phyloP scores from a whole-genome alignment of 2,113 vertebrate genomes.

The Forbesichthys papilliferus region DNA sequence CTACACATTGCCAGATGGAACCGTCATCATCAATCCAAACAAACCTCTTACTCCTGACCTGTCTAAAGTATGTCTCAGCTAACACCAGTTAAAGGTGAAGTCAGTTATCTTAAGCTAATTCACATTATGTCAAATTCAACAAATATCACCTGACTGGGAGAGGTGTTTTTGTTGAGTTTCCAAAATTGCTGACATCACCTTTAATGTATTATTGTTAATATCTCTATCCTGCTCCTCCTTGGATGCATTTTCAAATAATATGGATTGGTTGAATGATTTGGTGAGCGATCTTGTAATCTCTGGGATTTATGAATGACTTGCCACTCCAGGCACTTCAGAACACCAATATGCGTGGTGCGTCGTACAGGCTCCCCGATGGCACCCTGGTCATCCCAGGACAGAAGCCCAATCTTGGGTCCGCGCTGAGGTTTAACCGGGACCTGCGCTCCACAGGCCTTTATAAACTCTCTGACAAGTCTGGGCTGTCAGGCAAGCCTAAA shows the following conservation, averaged over 20 bases:
- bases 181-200: too few species aligned
- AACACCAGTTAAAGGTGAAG: neutral
- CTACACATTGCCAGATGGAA: conserved; percentile 75
- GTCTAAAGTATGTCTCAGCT: conserved; percentile 50
- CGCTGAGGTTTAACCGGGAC: conserved; percentile 55
- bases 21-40: conserved; percentile 70
- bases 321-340: conserved; percentile 66
- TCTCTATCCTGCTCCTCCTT: too few species aligned
- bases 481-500: conserved; percentile 58
- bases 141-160: too few species aligned
- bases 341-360: conserved; percentile 55
- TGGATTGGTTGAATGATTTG: too few species aligned
- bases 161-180: too few species aligned
- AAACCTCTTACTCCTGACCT: conserved; percentile 64
- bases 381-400: conserved; percentile 65
- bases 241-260: too few species aligned
- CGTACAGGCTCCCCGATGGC: conserved; percentile 63
- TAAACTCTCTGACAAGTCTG: conserved; percentile 53
- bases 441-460: conserved; percentile 54
- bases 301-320: neutral
- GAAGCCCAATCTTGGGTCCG: conserved; percentile 54
- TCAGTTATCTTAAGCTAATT: too few species aligned
- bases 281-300: neutral
- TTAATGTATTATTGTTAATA: too few species aligned
- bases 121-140: too few species aligned